Base-by-base conservation (phyloP, 2,797 vertebrate genomes). In the Centropyge bicolor region DNA sequence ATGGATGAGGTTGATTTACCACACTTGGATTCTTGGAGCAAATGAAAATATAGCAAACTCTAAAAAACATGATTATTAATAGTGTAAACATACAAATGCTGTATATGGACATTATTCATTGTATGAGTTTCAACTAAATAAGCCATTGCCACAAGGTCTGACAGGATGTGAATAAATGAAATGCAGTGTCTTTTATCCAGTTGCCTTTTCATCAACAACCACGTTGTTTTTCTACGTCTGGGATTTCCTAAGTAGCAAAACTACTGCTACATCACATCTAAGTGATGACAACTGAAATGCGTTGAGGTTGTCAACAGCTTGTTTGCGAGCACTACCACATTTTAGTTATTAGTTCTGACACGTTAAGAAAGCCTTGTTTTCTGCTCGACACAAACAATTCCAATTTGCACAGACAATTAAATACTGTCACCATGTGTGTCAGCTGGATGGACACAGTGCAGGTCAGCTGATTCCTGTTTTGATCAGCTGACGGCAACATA, bases 401-500 rank as follows among this genome's bases (percentile, higher is more conserved):
- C 12, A n/a, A 57, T 35, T 48, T 31, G 4, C 38, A 19, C 4
- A 0, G 14, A 31, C 45, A 20, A 38, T 45, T 38, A 40, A 61
- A 65, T 7, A 17, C 27, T 0, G 48, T 76, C 60, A 74, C 3
- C 13, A 43, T 63, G 41, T 46, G 20, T 64, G 35, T 81, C 62
- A 68, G 69, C 62, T 65, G 68, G 9, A 27, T 40, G 22, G 24
- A 43, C 16, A 45, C 3, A 31, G 27, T 20, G 55, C 19, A 27
- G 31, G 31, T 66, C 51, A 67, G 59, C 54, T 6, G 56, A 73
- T 72, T 74, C 12, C 6, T 48, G 52, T 66, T 77, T 61, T 54
- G 6, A 35, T 62, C 60, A 61, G 60, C 52, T 73, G 31, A 61
- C 43, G 56, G 20, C 54, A 48, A 60, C n/a, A 81, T 14, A 10